Base-by-base conservation (phyloP, 2,113 vertebrate species). In the Cynoglossus semilaevis region DNA sequence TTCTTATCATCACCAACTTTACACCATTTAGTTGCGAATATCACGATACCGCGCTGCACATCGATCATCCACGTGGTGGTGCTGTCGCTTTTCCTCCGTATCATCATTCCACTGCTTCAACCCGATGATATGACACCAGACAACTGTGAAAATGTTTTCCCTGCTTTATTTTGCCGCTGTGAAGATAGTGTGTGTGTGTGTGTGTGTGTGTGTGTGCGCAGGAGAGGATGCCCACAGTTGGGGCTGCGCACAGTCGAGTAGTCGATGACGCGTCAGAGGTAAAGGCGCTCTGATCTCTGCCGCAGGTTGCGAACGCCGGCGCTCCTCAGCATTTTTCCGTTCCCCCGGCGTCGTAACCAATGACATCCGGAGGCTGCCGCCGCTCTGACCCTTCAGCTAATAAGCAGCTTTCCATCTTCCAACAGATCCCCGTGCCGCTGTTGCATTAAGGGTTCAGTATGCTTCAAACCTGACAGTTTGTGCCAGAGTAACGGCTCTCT, bases 161-260 rank as follows among this genome's bases (percentile, higher is more conserved):
- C 15, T 19, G 17, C 15, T 37, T 10, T 22, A 15, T 54, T n/a
- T 29, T 54, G 35, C 40, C 67, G 35, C 11, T 19, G 47, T 53
- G 34, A 69, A 9, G 19, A 60, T 47, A 38, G 53, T 92, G 89
- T 87, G 65, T 88, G 88, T 87, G 63, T 58, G 37, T 63, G 65
- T 63, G 59, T 54, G 41, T 60, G 66, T 77, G 51, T 67, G 83
- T 92, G 89, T 87, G 64, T 87, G 88, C 87, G 85, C 89, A 94
- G 93, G 92, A 92, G 89, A 92, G 90, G 91, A 91, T 82, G 89
- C 79, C 88, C 79, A 82, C 89, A 88, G 48, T 90, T 72, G 84
- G 87, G 70, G 88, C 89, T 82, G 79, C 91, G 81, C 88, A 88
- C 81, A 92, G 89, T n/a, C n/a, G n/a, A 90, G 85, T 91, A 91